These are phyloP conservation scores for Pyrochroa serraticornis DNA, from an alignment of 2,888 invertebrate genomes.

Conservation along the genomic window DNA sequence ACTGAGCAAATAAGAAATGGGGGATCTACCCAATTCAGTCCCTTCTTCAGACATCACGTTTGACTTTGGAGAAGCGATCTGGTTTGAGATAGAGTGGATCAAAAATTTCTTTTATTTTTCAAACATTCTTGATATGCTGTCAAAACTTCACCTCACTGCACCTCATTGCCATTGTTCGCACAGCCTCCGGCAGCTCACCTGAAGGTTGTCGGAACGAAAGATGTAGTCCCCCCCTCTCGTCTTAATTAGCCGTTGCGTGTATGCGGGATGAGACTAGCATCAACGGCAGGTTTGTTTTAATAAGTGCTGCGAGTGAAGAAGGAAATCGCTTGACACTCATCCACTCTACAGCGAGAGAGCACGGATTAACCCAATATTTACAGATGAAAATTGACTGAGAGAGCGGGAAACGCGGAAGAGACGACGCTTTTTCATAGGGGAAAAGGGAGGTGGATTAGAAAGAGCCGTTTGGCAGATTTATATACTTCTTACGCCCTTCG, in stretches of 20 bases:
- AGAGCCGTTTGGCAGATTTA: conserved; percentile 42
- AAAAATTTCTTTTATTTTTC: too few species aligned
- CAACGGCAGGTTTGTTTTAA: conserved; percentile 56
- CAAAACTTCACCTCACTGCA: too few species aligned
- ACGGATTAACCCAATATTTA: conserved; percentile 59
- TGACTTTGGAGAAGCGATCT: too few species aligned
- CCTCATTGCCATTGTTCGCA: too few species aligned
- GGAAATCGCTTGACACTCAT: conserved; percentile 51
- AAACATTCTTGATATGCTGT: too few species aligned
- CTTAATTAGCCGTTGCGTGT: conserved; percentile 51
- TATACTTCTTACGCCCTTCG: conserved; percentile 31
- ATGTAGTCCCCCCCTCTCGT: conserved; percentile 16
- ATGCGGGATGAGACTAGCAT: conserved; percentile 52
- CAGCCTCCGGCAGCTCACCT: too few species aligned
- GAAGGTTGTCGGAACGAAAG: too few species aligned
- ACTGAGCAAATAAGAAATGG: too few species aligned
- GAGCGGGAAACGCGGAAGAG: conserved; percentile 27
- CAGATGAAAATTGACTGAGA: conserved; percentile 59
- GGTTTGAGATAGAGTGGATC: too few species aligned
- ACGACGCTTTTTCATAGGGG: conserved; percentile 36
- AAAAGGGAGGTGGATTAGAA: conserved; percentile 39
- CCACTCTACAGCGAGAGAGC: conserved; percentile 32
- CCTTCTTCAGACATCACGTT: too few species aligned
- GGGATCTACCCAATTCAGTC: too few species aligned
- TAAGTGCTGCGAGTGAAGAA: conserved; percentile 52